Evolutionary conservation across 53 echinoderm and acorn worm species (phyloP).

Genomic region (Holothuria leucospilota): DNA sequence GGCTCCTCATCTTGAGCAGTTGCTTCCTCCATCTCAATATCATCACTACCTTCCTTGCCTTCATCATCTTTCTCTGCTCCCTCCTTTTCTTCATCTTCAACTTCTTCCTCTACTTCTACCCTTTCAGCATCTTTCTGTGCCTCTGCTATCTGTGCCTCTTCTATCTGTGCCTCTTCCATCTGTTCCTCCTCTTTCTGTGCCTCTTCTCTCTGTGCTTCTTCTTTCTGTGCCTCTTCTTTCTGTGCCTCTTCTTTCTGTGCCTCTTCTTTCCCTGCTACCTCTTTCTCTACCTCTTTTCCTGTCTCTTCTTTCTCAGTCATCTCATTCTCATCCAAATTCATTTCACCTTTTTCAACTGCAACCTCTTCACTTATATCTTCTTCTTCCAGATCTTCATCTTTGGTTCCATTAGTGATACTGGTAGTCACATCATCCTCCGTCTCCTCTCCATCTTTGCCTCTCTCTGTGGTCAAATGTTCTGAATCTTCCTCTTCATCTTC

Average conservation of each 20-base stretch:
- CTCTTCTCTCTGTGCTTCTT: neutral
- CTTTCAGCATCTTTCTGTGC: neutral
- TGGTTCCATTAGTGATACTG: constrained; percentile 36
- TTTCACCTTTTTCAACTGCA: neutral
- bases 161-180: neutral
- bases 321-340: neutral
- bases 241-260: neutral
- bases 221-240: neutral
- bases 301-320: neutral
- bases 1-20: neutral
- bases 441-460: neutral
- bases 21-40: neutral
- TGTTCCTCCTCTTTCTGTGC: neutral
- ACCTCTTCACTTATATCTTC: constrained; percentile 10
- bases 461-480: neutral
- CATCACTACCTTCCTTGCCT: neutral
- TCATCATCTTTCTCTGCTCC: neutral
- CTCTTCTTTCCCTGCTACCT: neutral
- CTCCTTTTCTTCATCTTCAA: neutral
- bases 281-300: neutral
- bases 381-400: constrained; percentile 8
- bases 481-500: neutral
- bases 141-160: neutral
- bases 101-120: neutral
- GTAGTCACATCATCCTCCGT: constrained; percentile 23